phyloP scores from a whole-genome alignment of 1,140 invertebrate species.

The Diachasma alloeum region DNA sequence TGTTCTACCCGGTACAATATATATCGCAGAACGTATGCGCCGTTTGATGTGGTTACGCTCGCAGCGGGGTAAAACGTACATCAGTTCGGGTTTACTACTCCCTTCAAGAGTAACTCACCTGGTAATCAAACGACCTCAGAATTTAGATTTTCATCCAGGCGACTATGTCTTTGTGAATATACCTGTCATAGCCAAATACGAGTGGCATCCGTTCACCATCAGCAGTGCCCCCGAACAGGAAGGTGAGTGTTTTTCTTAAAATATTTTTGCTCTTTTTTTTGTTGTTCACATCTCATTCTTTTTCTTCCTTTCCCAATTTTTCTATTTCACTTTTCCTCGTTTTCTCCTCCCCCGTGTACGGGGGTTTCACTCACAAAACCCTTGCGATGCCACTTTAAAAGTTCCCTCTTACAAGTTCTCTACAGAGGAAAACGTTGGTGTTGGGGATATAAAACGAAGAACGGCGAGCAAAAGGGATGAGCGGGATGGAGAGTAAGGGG shows the following conservation, averaged over 20 bases:
- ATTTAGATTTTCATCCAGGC: slow-evolving; percentile 90
- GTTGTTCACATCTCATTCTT: not conserved
- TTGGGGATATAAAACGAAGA: not conserved
- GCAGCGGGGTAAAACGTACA: slow-evolving; percentile 81
- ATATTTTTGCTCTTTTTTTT: not conserved
- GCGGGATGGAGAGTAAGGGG: not conserved
- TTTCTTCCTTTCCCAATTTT: not conserved
- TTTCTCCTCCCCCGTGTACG: not conserved
- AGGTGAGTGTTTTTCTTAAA: slow-evolving; percentile 67
- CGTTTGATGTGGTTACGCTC: slow-evolving; percentile 73
- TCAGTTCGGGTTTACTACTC: slow-evolving; percentile 84
- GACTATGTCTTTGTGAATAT: slow-evolving; percentile 96
- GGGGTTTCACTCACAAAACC: slow-evolving; percentile 22
- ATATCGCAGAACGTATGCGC: slow-evolving; percentile 79
- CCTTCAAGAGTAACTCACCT: slow-evolving; percentile 88
- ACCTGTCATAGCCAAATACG: slow-evolving; percentile 89
- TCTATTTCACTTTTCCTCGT: not conserved
- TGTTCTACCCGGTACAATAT: slow-evolving; percentile 81
- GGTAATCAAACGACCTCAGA: slow-evolving; percentile 84
- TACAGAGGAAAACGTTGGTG: not conserved
- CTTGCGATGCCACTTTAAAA: slow-evolving; percentile 30
- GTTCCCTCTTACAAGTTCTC: slow-evolving; percentile 22
- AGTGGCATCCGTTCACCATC: slow-evolving; percentile 98
- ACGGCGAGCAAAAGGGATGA: not conserved
- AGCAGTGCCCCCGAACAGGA: slow-evolving; percentile 94